These are phyloP conservation scores for Brachyistius frenatus DNA, from an alignment of 2,113 vertebrate species.

Conservation along the genomic window DNA sequence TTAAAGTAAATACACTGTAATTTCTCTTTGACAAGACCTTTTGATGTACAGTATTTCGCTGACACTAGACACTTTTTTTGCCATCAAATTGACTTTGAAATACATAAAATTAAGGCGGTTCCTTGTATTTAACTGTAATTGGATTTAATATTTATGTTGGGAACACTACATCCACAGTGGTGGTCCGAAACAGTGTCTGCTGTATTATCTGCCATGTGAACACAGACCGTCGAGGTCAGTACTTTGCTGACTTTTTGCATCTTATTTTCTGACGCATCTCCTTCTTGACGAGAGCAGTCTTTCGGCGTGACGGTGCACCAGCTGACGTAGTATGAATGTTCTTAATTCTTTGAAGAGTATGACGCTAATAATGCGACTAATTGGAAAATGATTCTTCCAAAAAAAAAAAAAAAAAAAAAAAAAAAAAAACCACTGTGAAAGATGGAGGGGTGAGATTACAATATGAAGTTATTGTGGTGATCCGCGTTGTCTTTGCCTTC, in stretches of 20 bases:
- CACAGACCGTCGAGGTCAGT: slow-evolving; percentile 24
- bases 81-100: slow-evolving; percentile 58
- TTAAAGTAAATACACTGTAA: slow-evolving; percentile 77
- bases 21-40: slow-evolving; percentile 57
- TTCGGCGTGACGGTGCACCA: slow-evolving; percentile 16
- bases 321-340: slow-evolving; percentile 50
- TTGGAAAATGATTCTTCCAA: slow-evolving; percentile 52
- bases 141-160: slow-evolving; percentile 45
- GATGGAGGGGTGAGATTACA: slow-evolving; percentile 41
- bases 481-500: slow-evolving; percentile 40
- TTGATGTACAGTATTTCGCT: slow-evolving; percentile 72
- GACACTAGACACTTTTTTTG: slow-evolving; percentile 74
- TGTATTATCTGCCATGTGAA: slow-evolving; percentile 42
- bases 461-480: slow-evolving; percentile 54
- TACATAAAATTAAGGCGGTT: slow-evolving; percentile 36
- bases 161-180: slow-evolving; percentile 48
- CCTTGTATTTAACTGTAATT: slow-evolving; percentile 59
- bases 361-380: slow-evolving; percentile 22
- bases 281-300: slow-evolving; percentile 48
- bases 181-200: slow-evolving; percentile 41
- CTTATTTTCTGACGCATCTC: slow-evolving; percentile 47
- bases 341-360: slow-evolving; percentile 8
- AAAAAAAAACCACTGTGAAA: slow-evolving; percentile 68
- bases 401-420: too few species aligned
- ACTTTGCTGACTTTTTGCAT: not conserved